Evolutionary conservation across 2,797 vertebrate species (phyloP), one percentile per base, ranked within the genome.

Genomic region (Sebastes steindachneri): DNA sequence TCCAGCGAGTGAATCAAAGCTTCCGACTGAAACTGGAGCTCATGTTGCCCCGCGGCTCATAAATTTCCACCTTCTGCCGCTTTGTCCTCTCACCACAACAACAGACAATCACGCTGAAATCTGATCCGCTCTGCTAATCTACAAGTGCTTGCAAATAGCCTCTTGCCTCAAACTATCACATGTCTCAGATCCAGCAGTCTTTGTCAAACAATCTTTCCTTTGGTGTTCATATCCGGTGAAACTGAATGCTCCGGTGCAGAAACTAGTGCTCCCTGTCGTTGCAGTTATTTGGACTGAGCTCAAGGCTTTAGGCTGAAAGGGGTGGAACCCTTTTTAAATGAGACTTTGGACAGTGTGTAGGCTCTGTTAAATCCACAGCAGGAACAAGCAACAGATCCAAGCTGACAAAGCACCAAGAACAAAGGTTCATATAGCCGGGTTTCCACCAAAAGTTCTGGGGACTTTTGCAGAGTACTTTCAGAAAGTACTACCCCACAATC

Each of bases 11-110:
- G 10, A 65, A 59, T 72, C 60, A n/a, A 37, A 65, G 54, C 21
- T 9, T 45, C 21, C 29, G 28, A 79, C 54, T 73, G 51, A 84
- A 59, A 73, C 73, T 33, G 62, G 23, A 62, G 55, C 68, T 51
- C 53, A 33, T 0, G 7, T 19, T 59, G 25, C 73, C 14, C 15
- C 41, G 15, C 15, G 15, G 41, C 41, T 72, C 69, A 4, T 57
- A 19, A 70, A 67, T 48, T n/a, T 51, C 17, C 45, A 51, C 45
- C 17, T 51, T 51, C 45, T 51, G 45, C 45, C 0, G 17, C 19
- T 51, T 14, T 26, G 1, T 17, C 11, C 14, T 11, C 33, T 9
- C 21, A 17, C 31, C 53, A 60, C 37, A 66, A 33, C 33, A 35
- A 29, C 37, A 74, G 51, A 48, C 10, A 63, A 11, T 59, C 67